Percentiles rank a stretch among this genome's conserved stretches.
Conservation (phyloP, 2,797 vertebrate genomes). For the Danio kyathit region DNA sequence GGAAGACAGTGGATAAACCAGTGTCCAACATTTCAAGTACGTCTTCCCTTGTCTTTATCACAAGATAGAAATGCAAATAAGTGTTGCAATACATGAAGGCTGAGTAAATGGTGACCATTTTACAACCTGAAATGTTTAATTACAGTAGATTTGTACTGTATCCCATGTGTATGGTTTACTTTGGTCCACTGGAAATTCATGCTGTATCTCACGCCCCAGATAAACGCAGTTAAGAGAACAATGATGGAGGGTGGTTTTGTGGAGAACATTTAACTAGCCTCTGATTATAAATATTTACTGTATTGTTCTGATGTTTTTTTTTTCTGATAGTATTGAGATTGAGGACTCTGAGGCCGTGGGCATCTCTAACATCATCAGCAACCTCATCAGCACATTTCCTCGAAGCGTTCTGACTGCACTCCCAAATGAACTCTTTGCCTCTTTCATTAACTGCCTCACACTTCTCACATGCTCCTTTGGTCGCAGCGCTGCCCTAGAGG, state of each 20-base stretch:
- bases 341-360: constrained; percentile 98
- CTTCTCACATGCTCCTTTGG: constrained; percentile 98
- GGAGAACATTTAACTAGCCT: background rate
- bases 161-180: background rate
- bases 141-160: background rate
- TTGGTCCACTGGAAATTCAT: background rate
- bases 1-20: background rate
- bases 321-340: constrained; percentile 90
- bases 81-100: too few relatives aligned
- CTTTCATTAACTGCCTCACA: constrained; percentile 97
- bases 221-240: background rate
- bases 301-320: background rate
- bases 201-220: background rate
- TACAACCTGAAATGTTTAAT: too few relatives aligned
- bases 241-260: background rate
- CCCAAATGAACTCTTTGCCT: constrained; percentile 95
- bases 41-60: too few relatives aligned
- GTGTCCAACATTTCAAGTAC: too few relatives aligned
- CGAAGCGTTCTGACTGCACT: constrained; percentile 92
- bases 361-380: constrained; percentile 97
- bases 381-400: constrained; percentile 97
- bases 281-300: background rate
- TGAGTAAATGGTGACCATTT: too few relatives aligned
- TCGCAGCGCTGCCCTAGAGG: constrained; percentile 96
- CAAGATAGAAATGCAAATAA: too few relatives aligned